Percentiles rank a stretch among this genome's conserved stretches.
phyloP scores from a whole-genome alignment of 2,113 vertebrate genomes.

The Nothocercus nigrocapillus region DNA sequence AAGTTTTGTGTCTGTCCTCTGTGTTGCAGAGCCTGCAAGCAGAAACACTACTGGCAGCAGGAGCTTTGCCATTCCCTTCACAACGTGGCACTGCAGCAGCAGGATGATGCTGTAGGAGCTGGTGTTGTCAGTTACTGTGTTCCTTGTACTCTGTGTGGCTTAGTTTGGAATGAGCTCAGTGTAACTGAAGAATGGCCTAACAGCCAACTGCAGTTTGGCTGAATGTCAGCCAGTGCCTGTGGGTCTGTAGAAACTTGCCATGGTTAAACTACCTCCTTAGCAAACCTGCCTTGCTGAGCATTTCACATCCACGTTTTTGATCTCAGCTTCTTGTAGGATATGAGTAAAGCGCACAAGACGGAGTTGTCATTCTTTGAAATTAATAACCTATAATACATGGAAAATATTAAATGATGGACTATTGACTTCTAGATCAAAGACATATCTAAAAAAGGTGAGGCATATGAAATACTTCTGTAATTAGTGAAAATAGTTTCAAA shows the following conservation, averaged over 20 bases:
- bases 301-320: neutral
- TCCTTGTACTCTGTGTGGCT: conserved; percentile 34
- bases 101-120: neutral
- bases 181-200: conserved; percentile 37
- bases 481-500: neutral
- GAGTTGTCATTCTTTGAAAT: neutral
- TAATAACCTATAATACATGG: neutral
- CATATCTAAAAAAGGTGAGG: neutral
- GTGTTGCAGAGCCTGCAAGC: neutral
- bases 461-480: neutral
- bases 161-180: neutral
- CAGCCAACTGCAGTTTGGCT: conserved; percentile 43
- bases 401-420: neutral
- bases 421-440: neutral
- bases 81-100: neutral
- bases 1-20: neutral
- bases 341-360: neutral
- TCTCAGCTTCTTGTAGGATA: neutral
- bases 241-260: conserved; percentile 41
- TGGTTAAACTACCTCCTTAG: conserved; percentile 46
- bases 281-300: conserved; percentile 1
- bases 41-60: neutral
- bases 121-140: conserved; percentile 33
- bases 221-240: conserved; percentile 56
- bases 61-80: neutral